Evolutionary conservation across 2,113 vertebrate species (phyloP).

Genomic region (Syrrhaptes paradoxus): DNA sequence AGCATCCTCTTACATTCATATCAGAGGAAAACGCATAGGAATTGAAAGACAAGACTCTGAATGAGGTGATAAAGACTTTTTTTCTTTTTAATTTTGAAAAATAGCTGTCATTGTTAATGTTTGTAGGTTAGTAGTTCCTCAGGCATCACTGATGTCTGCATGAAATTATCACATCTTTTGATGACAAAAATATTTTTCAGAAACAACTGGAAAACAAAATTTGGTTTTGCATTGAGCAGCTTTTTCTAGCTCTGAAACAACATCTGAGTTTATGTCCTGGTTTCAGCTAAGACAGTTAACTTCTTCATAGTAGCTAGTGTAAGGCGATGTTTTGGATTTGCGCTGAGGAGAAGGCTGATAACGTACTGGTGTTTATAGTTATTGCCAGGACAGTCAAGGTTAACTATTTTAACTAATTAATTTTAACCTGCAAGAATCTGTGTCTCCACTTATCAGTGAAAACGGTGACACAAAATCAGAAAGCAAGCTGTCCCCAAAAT

Average conservation of each 20-base stretch:
- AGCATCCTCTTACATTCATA: background rate
- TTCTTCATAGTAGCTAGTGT: no score
- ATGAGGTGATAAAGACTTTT: background rate
- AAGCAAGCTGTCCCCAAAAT: background rate
- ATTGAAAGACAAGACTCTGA: background rate
- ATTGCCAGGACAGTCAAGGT: background rate
- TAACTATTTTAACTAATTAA: conserved; percentile 45
- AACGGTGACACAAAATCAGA: background rate
- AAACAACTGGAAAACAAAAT: conserved; percentile 4
- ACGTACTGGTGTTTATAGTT: no score
- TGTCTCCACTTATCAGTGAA: background rate
- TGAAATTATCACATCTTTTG: background rate
- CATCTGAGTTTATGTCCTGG: no score
- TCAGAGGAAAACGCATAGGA: background rate
- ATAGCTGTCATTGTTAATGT: background rate
- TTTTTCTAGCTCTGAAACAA: conserved; percentile 19
- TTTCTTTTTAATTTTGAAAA: background rate
- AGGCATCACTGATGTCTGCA: background rate
- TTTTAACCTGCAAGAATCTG: background rate
- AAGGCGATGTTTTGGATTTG: no score
- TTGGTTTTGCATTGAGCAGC: background rate
- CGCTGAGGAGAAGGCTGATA: no score
- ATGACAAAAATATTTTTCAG: background rate
- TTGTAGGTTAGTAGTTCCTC: background rate
- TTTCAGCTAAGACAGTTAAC: no score